Conservation (phyloP, 2,888 invertebrate genomes). For the Cosmopolites sordidus region DNA sequence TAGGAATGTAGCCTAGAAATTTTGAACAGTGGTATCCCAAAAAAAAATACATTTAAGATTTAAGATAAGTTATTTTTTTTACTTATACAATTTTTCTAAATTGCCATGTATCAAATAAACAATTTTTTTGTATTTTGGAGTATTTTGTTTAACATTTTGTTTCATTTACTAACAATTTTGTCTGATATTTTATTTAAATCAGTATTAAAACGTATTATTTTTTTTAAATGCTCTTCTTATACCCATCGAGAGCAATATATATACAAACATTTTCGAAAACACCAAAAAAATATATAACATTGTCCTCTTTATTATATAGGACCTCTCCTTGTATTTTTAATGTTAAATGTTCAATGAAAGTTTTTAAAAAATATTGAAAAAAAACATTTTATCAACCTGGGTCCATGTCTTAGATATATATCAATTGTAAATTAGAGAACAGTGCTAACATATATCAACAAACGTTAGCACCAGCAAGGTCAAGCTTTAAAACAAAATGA, state of each 20-base stretch:
- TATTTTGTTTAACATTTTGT: too few species aligned
- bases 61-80: background rate
- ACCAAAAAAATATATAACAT: background rate
- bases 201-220: too few species aligned
- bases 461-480: slow-evolving; percentile 32
- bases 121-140: too few species aligned
- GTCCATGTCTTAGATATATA: slow-evolving; percentile 28
- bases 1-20: slow-evolving; percentile 9
- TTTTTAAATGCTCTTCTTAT: too few species aligned
- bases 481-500: slow-evolving; percentile 35
- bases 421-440: slow-evolving; percentile 11
- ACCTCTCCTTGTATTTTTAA: slow-evolving; percentile 4
- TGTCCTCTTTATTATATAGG: background rate
- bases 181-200: too few species aligned
- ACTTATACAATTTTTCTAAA: background rate
- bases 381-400: slow-evolving; percentile 31
- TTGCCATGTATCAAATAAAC: too few species aligned
- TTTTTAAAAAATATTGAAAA: background rate
- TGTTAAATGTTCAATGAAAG: slow-evolving; percentile 16
- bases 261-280: too few species aligned
- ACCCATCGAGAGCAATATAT: too few species aligned
- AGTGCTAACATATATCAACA: slow-evolving; percentile 12
- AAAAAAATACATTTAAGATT: background rate
- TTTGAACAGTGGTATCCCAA: background rate
- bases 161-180: too few species aligned